Evolutionary conservation across 2,797 vertebrate genomes (phyloP), one percentile per base, ranked within the genome.

Genomic region (Spondyliosoma cantharus): DNA sequence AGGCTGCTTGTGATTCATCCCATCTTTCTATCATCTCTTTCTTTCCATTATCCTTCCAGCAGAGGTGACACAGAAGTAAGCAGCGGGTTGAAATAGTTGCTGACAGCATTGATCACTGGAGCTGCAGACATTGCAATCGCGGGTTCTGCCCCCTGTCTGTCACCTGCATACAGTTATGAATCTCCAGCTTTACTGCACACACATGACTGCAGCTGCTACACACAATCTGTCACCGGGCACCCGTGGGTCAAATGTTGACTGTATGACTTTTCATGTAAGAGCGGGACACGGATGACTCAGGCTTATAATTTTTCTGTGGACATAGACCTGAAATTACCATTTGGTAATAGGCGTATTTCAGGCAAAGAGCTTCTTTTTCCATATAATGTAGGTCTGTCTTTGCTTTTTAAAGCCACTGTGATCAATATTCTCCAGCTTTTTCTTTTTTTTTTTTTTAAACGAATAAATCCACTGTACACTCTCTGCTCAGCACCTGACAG

Each of bases 1-100:
- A 61, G 66, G 73, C 42, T 84, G 74, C 57, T 78, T 17, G 57
- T 78, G 83, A 90, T 91, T 90, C 78, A 89, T 88, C 78, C 86
- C 53, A 49, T 70, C 60, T 76, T 52, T 85, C 87, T 86, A 88
- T 85, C 80, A 90, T 88, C 69, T 86, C 74, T 76, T 76, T 83
- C 32, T 74, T 77, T 87, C 80, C 27, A 87, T 87, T 86, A 90
- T 88, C 85, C 65, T 84, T 74, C 54, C 75, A 78, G 58, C 43
- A 1, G 60, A 49, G 76, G 83, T 86, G 77, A 80, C 82, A 82
- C 71, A 65, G 62, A 74, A 54, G 61, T 52, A 60, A 27, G 78
- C 64, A 63, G 74, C 62, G 9, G 24, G 54, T 58, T 76, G 63
- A 90, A 91, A 86, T n/a, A 48, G 52, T 50, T 70, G 69, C 49